These are phyloP conservation scores for Acromyrmex echinatior DNA, from an alignment of 1,140 invertebrate species.

Conservation along the genomic window DNA sequence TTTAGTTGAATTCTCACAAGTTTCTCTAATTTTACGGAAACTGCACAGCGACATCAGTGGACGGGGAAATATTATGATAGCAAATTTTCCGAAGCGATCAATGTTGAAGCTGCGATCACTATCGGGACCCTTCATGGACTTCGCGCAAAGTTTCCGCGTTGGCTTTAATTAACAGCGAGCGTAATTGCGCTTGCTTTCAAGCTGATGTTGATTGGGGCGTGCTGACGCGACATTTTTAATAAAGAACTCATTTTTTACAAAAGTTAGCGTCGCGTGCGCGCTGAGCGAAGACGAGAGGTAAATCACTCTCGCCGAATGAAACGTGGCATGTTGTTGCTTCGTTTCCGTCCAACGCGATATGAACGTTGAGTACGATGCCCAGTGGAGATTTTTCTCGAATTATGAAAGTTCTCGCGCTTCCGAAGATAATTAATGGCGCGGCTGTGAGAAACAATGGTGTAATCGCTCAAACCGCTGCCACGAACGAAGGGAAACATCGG, in stretches of 20 bases:
- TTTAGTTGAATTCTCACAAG: neutral
- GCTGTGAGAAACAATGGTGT: conserved; percentile 38
- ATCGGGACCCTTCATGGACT: conserved; percentile 24
- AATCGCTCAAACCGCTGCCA: conserved; percentile 14
- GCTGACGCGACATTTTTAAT: conserved; percentile 56
- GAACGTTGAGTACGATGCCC: conserved; percentile 12
- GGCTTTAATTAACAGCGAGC: conserved; percentile 62
- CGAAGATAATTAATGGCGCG: conserved; percentile 69
- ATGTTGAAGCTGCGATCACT: neutral
- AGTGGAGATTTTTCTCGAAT: conserved; percentile 65
- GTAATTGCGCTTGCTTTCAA: conserved; percentile 46
- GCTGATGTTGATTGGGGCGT: conserved; percentile 50
- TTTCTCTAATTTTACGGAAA: conserved; percentile 25
- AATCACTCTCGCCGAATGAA: conserved; percentile 52
- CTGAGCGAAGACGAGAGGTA: conserved; percentile 6
- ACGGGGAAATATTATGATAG: conserved; percentile 35
- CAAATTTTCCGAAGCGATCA: conserved; percentile 17
- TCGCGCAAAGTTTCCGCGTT: conserved; percentile 46
- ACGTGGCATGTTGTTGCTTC: conserved; percentile 56
- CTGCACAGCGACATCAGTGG: neutral
- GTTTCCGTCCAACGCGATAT: neutral
- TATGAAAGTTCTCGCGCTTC: conserved; percentile 60
- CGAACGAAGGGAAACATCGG: neutral
- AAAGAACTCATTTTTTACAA: conserved; percentile 33
- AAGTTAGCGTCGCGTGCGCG: neutral